A percentile compares a stretch with the other conserved stretches of the same genome.
Evolutionary conservation across 1,140 invertebrate species (phyloP).

Genomic region (Bombus waltoni): DNA sequence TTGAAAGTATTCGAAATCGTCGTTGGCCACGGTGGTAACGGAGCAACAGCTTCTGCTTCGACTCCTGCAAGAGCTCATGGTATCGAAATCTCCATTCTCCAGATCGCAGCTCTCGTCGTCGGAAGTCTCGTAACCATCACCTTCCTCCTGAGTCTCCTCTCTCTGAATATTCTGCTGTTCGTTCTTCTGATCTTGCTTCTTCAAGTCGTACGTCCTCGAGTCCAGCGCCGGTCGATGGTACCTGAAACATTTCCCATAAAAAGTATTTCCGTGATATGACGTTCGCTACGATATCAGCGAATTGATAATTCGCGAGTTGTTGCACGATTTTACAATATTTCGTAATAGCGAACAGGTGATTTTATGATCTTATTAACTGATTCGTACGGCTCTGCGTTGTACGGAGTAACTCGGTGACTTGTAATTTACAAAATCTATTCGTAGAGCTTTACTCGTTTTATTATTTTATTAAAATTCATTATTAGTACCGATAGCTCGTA

Average conservation of each 20-base stretch:
- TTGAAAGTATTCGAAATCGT: slow-evolving; percentile 87
- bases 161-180: slow-evolving; percentile 53
- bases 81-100: slow-evolving; percentile 76
- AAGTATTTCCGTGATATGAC: background rate
- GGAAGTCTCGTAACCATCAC: slow-evolving; percentile 77
- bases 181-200: slow-evolving; percentile 59
- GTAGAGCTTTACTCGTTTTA: no score
- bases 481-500: no score
- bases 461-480: no score
- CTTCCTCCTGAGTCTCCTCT: slow-evolving; percentile 45
- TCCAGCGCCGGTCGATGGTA: slow-evolving; percentile 66
- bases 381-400: no score
- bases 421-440: no score
- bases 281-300: no score
- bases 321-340: background rate
- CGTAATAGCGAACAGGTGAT: no score
- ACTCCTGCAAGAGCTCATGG: slow-evolving; percentile 84
- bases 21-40: slow-evolving; percentile 86
- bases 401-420: no score
- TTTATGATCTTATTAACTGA: no score
- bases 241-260: slow-evolving; percentile 40
- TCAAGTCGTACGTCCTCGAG: slow-evolving; percentile 75
- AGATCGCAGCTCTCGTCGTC: slow-evolving; percentile 82
- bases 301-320: background rate
- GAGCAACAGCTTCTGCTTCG: slow-evolving; percentile 84